Base-by-base conservation (phyloP, 2,888 invertebrate species). In the Sarcophaga caerulescens region DNA sequence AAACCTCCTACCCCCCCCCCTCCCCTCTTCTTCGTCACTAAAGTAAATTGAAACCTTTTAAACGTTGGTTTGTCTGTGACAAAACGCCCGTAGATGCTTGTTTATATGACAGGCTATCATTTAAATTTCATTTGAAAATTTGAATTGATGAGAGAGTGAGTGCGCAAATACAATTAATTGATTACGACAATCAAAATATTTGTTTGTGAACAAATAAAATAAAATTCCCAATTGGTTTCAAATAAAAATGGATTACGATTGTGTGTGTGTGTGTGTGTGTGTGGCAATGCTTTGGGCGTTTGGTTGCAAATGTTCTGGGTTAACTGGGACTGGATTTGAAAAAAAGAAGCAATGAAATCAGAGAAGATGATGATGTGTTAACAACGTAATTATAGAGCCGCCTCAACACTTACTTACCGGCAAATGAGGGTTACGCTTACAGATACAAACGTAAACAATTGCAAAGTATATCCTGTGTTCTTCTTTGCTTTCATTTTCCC, bases 371-470 rank as follows among this genome's bases (percentile, higher is more conserved):
- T 89, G 90, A 91, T 91, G 92, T 91, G 92, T 91, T 91, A 91
- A 92, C 91, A 91, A 91, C 90, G 89, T 91, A 91, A 91, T 92
- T 92, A 91, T 91, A 90, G 90, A 91, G 52, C 52, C 90, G 87
- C 87, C 85, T 85, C 87, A 87, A 81, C 35, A 35, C 35, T 35
- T 35, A 35, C 35, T 35, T 35, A 35, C 85, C 82, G 66, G 60
- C 65, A 77, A 77, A 82, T 52, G 82, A 82, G 82, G 82, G 82
- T 73, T 82, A 71, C 60, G 57, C 63, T 63, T n/a, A 65, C 35
- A 78, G n/a, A 62, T 68, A 25, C 19, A 52, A 65, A 14, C 4
- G 47, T 47, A 74, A 74, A 81, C 74, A 65, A 76, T 70, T 70
- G 65, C 76, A 76, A 63, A 70, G 70, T 57, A 82, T 17, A 82